Evolutionary conservation across 2,888 invertebrate species (phyloP), one percentile per base, ranked within the genome.

Genomic region (Drosophila austrosaltans): DNA sequence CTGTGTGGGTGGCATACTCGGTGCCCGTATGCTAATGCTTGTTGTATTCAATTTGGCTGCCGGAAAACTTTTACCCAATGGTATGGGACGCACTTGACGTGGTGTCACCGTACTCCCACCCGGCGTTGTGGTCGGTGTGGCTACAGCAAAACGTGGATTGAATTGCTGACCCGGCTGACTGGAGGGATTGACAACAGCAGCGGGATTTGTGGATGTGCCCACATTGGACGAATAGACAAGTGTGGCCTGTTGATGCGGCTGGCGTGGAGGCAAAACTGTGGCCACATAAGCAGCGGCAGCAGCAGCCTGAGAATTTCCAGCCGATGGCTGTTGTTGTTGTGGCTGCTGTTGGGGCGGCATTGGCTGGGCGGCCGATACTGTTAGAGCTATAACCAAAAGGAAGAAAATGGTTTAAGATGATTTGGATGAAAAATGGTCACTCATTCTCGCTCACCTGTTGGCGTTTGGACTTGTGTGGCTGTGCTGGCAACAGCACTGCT

Each of bases 201-300:
- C 48, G 22, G 22, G 48, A 25, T 76, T 79, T 7, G 87, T 48
- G 22, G 48, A n/a, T 20, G 83, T 79, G 0, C 88, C 83, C 0
- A 92, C 90, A 73, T 91, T 92, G 0, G 91, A 91, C 2, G 91
- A 91, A 67, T 92, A 93, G 3, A 93, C 92, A 0, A 93, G 85
- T 0, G 92, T 92, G 7, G 93, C 92, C 16, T 90, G 91, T 71
- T 90, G 92, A 48, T 48, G 48, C 12, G 48, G 48, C 63, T 91
- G 91, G 1, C 91, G 89, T 2, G 91, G 92, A 20, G 92, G 92
- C 59, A 92, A 40, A 1, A 93, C 92, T 0, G 92, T 90, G 1
- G 93, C 92, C n/a, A 93, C 92, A 80, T 91, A 93, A 0, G 92
- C 91, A 1, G 79, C 74, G 2, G 73, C 73, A 2, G 73, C 81